A percentile compares a stretch with the other conserved stretches of the same genome.
Evolutionary conservation across 2,888 invertebrate genomes (phyloP).

Genomic region (Perdita meconis): DNA sequence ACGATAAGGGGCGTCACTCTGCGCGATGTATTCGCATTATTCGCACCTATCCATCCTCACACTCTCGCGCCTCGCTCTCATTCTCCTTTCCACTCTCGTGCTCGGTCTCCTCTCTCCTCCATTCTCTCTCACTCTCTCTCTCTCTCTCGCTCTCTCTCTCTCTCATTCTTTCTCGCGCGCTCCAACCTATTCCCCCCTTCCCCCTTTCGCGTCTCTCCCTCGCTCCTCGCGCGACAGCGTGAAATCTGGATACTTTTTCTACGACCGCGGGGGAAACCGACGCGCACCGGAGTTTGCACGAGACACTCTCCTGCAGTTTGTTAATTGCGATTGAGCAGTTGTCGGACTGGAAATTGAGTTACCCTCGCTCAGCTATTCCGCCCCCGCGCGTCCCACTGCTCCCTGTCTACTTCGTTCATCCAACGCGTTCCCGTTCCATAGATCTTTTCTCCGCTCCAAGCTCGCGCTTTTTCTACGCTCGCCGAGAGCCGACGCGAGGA

Average conservation of each 20-base stretch:
- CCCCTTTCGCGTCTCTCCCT: slow-evolving; percentile 25
- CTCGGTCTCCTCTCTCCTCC: neutral
- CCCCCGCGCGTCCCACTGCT: neutral
- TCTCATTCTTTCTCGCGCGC: slow-evolving; percentile 24
- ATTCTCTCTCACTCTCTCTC: slow-evolving; percentile 1
- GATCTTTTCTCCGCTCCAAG: slow-evolving; percentile 20
- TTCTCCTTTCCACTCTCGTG: neutral
- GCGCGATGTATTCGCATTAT: slow-evolving; percentile 64
- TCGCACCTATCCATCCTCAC: slow-evolving; percentile 63
- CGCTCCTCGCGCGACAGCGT: slow-evolving; percentile 42
- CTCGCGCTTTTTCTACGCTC: neutral
- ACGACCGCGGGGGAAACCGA: slow-evolving; percentile 51
- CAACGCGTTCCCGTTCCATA: slow-evolving; percentile 17
- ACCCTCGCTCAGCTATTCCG: slow-evolving; percentile 51
- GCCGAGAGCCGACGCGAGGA: neutral
- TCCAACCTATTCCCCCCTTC: slow-evolving; percentile 31
- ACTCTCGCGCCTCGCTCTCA: slow-evolving; percentile 46
- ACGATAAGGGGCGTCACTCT: slow-evolving; percentile 68
- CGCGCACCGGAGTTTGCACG: slow-evolving; percentile 65
- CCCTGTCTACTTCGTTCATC: neutral
- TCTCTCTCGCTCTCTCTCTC: slow-evolving; percentile 36
- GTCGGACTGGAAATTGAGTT: slow-evolving; percentile 77
- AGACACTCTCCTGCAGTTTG: slow-evolving; percentile 69
- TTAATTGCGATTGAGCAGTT: slow-evolving; percentile 79
- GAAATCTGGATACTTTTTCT: slow-evolving; percentile 67